Conservation (phyloP, 2,888 invertebrate species). For the Zaprionus lineosus region DNA sequence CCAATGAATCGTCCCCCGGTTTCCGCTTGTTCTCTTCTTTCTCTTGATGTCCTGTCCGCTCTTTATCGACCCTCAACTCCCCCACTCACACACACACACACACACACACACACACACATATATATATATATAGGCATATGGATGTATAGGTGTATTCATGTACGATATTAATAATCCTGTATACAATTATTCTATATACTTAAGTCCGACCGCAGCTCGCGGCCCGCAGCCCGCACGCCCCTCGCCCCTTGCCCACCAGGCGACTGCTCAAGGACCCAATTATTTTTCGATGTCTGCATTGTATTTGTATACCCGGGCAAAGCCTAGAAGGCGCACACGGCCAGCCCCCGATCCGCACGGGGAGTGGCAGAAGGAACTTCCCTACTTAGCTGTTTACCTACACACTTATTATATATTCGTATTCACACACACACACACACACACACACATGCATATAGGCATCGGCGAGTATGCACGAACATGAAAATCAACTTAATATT, state of each 20-base stretch:
- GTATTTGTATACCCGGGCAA: slow-evolving; percentile 29
- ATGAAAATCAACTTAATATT: slow-evolving; percentile 68
- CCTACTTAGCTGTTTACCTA: no score
- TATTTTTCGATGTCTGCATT: slow-evolving; percentile 27
- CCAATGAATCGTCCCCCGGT: slow-evolving; percentile 14
- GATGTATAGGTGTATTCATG: slow-evolving; percentile 6
- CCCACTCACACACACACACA: slow-evolving; percentile 11
- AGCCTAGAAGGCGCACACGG: no score
- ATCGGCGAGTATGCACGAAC: slow-evolving; percentile 46
- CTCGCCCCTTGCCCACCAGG: no score
- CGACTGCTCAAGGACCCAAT: slow-evolving; percentile 19
- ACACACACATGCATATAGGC: slow-evolving; percentile 27
- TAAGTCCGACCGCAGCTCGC: no score
- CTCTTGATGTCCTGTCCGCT: slow-evolving; percentile 13
- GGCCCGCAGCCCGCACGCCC: no score
- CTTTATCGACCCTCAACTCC: slow-evolving; percentile 1
- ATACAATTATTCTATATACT: no score
- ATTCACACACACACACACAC: slow-evolving; percentile 30
- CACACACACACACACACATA: slow-evolving; percentile 10
- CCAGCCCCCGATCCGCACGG: no score
- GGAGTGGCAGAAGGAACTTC: no score
- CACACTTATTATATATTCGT: background rate
- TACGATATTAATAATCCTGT: slow-evolving; percentile 12
- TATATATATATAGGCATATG: background rate
- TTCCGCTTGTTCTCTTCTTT: slow-evolving; percentile 16